phyloP scores from a whole-genome alignment of 1,140 invertebrate genomes.

The Drosophila lini region DNA sequence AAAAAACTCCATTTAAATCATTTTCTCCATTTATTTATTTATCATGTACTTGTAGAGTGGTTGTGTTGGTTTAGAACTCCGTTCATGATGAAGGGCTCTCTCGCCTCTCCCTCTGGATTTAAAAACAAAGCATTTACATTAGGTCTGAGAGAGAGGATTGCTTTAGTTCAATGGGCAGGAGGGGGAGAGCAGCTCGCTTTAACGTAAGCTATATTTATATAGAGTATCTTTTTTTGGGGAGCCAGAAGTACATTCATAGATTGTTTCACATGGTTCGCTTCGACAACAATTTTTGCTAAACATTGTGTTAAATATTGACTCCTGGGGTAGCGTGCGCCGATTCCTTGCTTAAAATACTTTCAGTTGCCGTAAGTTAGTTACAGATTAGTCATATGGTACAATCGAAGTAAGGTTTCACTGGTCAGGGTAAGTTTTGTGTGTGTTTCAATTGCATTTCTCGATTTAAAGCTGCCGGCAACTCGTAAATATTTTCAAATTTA shows the following conservation, averaged over 20 bases:
- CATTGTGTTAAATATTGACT: conserved; percentile 42
- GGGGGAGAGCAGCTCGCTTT: conserved; percentile 26
- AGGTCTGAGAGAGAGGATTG: conserved; percentile 32
- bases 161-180: conserved; percentile 22
- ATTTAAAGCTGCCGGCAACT: conserved; percentile 51
- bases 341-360: conserved; percentile 48
- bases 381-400: conserved; percentile 51
- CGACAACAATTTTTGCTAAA: conserved; percentile 47
- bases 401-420: conserved; percentile 48
- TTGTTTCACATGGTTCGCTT: conserved; percentile 23
- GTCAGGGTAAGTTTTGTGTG: conserved; percentile 34
- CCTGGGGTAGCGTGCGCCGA: conserved; percentile 32
- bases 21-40: conserved; percentile 72
- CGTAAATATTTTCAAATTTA: conserved; percentile 38
- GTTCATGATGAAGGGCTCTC: conserved; percentile 29
- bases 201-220: conserved; percentile 44
- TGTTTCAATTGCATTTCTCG: conserved; percentile 43
- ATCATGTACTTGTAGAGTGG: conserved; percentile 38
- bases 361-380: conserved; percentile 43
- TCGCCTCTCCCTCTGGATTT: conserved; percentile 28
- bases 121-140: conserved; percentile 53
- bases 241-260: conserved; percentile 23
- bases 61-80: conserved; percentile 40
- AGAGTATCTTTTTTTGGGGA: conserved; percentile 37
- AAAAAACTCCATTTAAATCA: conserved; percentile 24